Conservation (phyloP, 2,797 vertebrate genomes). For the Phylloscopus collybita region DNA sequence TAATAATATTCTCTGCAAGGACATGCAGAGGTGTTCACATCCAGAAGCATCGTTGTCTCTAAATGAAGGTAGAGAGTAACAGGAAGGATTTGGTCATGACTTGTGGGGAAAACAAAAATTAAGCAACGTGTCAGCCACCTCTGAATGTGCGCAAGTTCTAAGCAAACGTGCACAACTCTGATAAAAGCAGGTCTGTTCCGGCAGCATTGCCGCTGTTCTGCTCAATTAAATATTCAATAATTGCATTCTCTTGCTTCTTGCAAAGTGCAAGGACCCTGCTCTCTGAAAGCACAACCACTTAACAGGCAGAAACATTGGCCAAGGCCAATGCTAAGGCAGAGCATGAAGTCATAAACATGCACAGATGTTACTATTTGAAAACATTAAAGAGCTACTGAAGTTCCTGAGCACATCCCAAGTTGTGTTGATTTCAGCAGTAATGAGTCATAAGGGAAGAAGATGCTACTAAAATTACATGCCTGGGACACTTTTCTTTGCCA, state of each 20-base stretch:
- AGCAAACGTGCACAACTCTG: background rate
- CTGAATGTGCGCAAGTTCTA: background rate
- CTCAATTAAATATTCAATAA: background rate
- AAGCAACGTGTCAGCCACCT: accelerated
- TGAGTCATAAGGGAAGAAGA: constrained; percentile 64
- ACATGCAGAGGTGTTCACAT: background rate
- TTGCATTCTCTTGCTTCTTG: background rate
- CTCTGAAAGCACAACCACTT: background rate
- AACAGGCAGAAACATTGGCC: background rate
- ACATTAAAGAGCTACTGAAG: constrained; percentile 45
- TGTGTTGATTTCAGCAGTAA: constrained; percentile 58
- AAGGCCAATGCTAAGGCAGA: background rate
- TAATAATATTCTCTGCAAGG: background rate
- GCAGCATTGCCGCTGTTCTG: background rate
- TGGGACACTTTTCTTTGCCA: constrained; percentile 23
- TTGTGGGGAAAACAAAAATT: background rate
- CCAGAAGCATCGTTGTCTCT: background rate
- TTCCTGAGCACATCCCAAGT: constrained; percentile 44
- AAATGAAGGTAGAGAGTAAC: background rate
- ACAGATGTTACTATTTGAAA: constrained; percentile 66
- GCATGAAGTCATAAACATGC: constrained; percentile 43
- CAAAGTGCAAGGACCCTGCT: background rate
- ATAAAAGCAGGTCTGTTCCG: background rate
- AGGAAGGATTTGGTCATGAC: background rate
- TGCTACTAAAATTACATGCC: constrained; percentile 38